Evolutionary conservation across 2,888 invertebrate species (phyloP), one percentile per base, ranked within the genome.

Genomic region (Caenorhabditis becei): DNA sequence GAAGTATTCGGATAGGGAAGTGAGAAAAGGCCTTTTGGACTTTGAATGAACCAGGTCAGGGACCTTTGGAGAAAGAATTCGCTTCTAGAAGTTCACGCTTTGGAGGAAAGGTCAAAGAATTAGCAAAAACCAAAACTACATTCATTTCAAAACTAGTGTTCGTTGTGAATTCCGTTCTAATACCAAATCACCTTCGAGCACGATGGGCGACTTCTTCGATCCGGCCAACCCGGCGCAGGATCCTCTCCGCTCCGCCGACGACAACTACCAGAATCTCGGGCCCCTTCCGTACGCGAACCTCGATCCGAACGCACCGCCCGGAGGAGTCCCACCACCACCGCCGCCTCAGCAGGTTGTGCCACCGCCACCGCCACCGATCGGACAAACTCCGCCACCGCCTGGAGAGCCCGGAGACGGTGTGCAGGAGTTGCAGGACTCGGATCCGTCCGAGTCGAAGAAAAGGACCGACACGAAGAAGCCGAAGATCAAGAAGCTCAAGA

Each of bases 191-290:
- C 51, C 44, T 71, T 53, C 41, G 44, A 47, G 47, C 26, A 20
- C 18, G 20, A 72, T 72, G 72, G 72, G 24, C n/a, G 72, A 72
- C 20, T 44, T 56, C 23, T 18, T 37, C 18, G 63, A 72, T 56
- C 62, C 70, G 53, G 61, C 61, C 8, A 20, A 41, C 28, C 54
- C 37, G 24, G 24, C 0, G 18, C 18, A 35, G 7, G 69, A 70
- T 70, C 70, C 70, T 4, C 70, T 70, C 18, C 44, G 37, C 7
- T 70, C 63, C 18, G n/a, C 7, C 4, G 75, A 66, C 7, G 61
- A 75, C 53, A 59, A 75, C 16, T 75, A 75, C 44, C 75, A 75
- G 28, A 75, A 75, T 66, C 44, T 72, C 24, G 72, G 72, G 0
- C 18, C 10, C 2, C n/a, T 37, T 35, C 58, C 58, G n/a, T 18